Evolutionary conservation across 2,113 vertebrate species (phyloP).

Genomic region (Pholis gunnellus): DNA sequence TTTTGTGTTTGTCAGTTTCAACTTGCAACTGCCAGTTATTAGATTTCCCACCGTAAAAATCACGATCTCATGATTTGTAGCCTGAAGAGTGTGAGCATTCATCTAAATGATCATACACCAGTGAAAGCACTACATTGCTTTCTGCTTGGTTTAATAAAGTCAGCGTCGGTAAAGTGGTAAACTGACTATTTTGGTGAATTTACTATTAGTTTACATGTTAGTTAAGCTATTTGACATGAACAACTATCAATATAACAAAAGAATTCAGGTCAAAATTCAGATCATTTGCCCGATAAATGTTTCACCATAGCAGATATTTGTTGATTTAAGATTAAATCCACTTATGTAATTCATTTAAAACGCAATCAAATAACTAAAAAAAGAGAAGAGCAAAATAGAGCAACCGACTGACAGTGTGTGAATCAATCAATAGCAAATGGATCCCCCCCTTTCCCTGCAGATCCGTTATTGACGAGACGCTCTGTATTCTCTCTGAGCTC

Average conservation of each 20-base stretch:
- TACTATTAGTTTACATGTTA: background rate
- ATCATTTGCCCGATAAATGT: background rate
- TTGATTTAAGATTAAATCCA: background rate
- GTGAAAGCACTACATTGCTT: background rate
- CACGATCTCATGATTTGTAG: background rate
- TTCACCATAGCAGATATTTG: background rate
- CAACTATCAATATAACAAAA: background rate
- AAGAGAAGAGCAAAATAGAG: background rate
- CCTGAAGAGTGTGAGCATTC: background rate
- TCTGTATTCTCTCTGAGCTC: conserved; percentile 24
- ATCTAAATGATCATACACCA: background rate
- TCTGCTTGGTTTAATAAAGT: background rate
- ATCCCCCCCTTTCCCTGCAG: conserved; percentile 39
- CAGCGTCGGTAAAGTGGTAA: background rate
- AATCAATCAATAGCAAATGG: conserved; percentile 38
- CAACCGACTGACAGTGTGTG: conserved; percentile 33
- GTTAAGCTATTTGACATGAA: background rate
- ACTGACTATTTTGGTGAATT: background rate
- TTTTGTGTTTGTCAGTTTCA: background rate
- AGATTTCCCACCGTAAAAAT: conserved; percentile 5
- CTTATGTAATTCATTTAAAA: background rate
- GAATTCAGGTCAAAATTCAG: background rate
- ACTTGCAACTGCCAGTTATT: background rate
- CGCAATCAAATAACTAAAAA: background rate
- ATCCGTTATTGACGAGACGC: conserved; percentile 44